Evolutionary conservation across 2,797 vertebrate species (phyloP).

Genomic region (Florisuga fusca): DNA sequence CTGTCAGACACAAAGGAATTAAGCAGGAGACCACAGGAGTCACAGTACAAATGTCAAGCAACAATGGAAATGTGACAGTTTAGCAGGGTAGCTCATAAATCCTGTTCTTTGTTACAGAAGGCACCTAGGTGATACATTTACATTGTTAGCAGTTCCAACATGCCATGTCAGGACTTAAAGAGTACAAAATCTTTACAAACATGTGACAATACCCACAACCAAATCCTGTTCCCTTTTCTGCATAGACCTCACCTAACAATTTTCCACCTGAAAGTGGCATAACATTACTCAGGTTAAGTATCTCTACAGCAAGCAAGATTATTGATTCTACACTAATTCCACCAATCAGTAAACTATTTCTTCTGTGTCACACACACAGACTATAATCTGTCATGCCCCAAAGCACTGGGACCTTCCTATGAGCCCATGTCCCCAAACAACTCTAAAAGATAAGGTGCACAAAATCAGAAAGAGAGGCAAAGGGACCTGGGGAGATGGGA

Average conservation of each 20-base stretch:
- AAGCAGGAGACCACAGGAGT: neutral
- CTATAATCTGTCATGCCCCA: neutral
- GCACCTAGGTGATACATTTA: neutral
- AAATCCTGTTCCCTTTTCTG: neutral
- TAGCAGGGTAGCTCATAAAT: slow-evolving; percentile 19
- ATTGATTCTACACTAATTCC: neutral
- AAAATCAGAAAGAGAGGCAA: neutral
- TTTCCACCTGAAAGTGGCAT: neutral
- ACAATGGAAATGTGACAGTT: slow-evolving; percentile 30
- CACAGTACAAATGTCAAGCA: neutral
- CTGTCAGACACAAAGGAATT: slow-evolving; percentile 42
- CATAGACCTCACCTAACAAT: neutral
- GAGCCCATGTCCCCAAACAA: neutral
- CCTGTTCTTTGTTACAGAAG: neutral
- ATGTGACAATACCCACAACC: neutral
- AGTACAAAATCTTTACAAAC: neutral
- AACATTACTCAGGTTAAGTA: neutral
- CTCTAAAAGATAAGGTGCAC: neutral
- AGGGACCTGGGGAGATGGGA: too few species aligned
- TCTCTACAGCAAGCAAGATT: neutral
- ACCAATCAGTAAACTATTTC: neutral
- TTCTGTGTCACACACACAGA: neutral
- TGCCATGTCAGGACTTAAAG: neutral
- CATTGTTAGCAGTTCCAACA: neutral
- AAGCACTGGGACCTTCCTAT: neutral